phyloP scores from a whole-genome alignment of 2,888 invertebrate species.

The Volucella inanis region DNA sequence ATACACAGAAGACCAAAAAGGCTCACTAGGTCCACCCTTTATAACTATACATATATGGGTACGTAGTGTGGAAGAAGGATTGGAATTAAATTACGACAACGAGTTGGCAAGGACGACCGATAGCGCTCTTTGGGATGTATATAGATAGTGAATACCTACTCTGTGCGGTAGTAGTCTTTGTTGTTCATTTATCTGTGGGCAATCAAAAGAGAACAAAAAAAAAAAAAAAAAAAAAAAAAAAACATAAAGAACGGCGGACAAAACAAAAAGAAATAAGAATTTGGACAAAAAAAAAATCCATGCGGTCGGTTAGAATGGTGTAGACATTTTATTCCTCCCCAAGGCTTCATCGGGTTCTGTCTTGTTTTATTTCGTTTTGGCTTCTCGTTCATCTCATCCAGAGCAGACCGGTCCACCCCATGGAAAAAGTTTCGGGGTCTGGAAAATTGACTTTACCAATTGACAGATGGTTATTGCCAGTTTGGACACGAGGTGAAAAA shows the following conservation, averaged over 20 bases:
- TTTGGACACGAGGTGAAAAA: slow-evolving; percentile 72
- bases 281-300: slow-evolving; percentile 1
- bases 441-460: slow-evolving; percentile 69
- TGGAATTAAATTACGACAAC: slow-evolving; percentile 72
- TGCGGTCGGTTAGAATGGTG: slow-evolving; percentile 43
- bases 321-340: slow-evolving; percentile 55
- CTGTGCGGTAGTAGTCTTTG: slow-evolving; percentile 33
- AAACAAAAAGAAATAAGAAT: slow-evolving; percentile 6
- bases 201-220: slow-evolving; percentile 49
- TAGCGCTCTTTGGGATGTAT: background rate
- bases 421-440: slow-evolving; percentile 49
- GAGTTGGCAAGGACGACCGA: slow-evolving; percentile 59
- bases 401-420: background rate
- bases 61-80: slow-evolving; percentile 46
- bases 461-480: slow-evolving; percentile 74
- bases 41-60: slow-evolving; percentile 25
- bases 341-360: slow-evolving; percentile 22
- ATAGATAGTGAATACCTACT: background rate
- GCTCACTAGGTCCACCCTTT: background rate
- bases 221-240: slow-evolving; percentile 12
- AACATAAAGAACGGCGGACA: no score
- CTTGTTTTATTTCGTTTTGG: slow-evolving; percentile 57
- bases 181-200: slow-evolving; percentile 68
- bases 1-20: no score
- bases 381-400: background rate